Percentiles rank a stretch among this genome's conserved stretches.
These are phyloP conservation scores for Crematogaster levior DNA, from an alignment of 2,888 invertebrate species.

Conservation along the genomic window DNA sequence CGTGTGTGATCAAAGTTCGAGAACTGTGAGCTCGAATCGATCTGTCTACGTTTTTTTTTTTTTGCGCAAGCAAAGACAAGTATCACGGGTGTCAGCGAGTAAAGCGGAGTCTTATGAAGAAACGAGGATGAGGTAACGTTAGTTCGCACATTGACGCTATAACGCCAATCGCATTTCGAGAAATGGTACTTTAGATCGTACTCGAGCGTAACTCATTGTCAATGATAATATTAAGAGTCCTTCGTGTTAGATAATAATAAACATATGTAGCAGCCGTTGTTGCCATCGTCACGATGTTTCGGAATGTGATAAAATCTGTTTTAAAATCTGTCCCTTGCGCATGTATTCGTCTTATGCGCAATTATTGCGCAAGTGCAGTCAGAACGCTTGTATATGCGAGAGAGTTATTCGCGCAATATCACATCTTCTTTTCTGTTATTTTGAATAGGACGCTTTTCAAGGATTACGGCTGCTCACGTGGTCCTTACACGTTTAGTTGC, in stretches of 20 bases:
- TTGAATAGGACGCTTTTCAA: not conserved
- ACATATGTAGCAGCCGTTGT: slow-evolving; percentile 16
- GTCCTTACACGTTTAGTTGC: slow-evolving; percentile 86
- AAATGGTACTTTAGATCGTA: slow-evolving; percentile 9
- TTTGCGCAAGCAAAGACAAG: slow-evolving; percentile 41
- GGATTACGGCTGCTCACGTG: not conserved
- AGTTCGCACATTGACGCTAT: not conserved
- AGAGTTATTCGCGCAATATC: slow-evolving; percentile 2
- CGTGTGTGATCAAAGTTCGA: not conserved
- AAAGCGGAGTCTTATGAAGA: slow-evolving; percentile 24
- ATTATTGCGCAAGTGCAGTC: not conserved
- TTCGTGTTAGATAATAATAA: slow-evolving; percentile 40
- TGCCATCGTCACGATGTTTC: not conserved
- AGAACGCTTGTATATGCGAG: not conserved
- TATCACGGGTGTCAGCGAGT: slow-evolving; percentile 20
- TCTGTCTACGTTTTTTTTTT: not conserved
- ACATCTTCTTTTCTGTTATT: not conserved
- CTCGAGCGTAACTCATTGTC: slow-evolving; percentile 27
- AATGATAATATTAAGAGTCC: slow-evolving; percentile 39
- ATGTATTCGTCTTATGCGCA: not conserved
- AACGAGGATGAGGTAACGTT: slow-evolving; percentile 32
- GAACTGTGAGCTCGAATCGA: slow-evolving; percentile 4
- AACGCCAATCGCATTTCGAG: not conserved
- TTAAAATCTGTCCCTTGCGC: not conserved
- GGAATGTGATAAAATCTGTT: not conserved